Conservation (phyloP, 2,888 invertebrate genomes). For the Heptascelio sp. region DNA sequence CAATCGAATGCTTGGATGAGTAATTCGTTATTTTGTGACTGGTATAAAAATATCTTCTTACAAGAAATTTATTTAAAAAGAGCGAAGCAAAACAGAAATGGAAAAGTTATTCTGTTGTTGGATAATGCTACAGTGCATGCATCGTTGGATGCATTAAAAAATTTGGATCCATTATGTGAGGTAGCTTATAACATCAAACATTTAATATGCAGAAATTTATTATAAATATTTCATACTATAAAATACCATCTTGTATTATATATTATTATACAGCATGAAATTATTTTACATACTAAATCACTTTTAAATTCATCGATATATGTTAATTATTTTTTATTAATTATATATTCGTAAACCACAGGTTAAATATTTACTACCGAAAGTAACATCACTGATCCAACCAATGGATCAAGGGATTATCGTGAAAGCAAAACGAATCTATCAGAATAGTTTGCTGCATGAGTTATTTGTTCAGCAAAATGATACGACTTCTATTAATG, state of each 20-base stretch:
- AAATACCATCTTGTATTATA: too few relatives aligned
- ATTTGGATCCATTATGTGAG: neutral
- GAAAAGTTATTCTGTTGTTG: neutral
- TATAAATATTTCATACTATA: too few relatives aligned
- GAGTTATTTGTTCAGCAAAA: neutral
- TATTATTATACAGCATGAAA: too few relatives aligned
- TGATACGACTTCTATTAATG: neutral
- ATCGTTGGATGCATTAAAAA: slow-evolving; percentile 1
- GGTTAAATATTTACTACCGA: slow-evolving; percentile 25
- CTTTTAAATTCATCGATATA: neutral
- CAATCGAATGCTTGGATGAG: slow-evolving; percentile 15
- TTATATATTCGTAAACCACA: neutral
- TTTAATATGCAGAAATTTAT: too few relatives aligned
- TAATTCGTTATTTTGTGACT: slow-evolving; percentile 2
- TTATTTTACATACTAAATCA: neutral
- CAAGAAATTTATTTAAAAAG: neutral
- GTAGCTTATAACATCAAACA: too few relatives aligned
- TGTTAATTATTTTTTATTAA: neutral
- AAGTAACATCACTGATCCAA: slow-evolving; percentile 15
- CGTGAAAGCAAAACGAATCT: slow-evolving; percentile 11
- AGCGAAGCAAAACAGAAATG: neutral
- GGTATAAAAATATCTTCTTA: slow-evolving; percentile 19
- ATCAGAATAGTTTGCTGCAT: slow-evolving; percentile 13
- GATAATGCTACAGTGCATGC: slow-evolving; percentile 25
- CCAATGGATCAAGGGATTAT: slow-evolving; percentile 36